These are phyloP conservation scores for Gyrodactylus bullatarudis DNA, from an alignment of 1,140 invertebrate species.

Conservation along the genomic window DNA sequence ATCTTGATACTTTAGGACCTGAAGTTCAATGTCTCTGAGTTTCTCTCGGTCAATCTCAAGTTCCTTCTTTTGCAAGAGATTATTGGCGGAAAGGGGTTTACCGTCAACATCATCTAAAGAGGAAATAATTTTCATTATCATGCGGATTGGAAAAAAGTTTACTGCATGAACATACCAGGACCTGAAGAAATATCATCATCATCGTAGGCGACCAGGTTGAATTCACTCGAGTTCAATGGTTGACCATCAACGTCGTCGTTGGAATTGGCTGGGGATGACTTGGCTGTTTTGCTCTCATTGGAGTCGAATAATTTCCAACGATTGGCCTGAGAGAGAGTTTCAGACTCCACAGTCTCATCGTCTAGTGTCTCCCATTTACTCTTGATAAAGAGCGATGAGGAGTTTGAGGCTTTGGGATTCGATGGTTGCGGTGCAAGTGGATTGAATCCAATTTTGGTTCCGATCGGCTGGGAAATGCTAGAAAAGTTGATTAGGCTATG, in stretches of 20 bases:
- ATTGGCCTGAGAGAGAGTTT: neutral
- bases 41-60: neutral
- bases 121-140: neutral
- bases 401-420: neutral
- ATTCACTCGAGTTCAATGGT: neutral
- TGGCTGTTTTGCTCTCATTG: neutral
- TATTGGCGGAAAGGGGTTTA: neutral
- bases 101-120: neutral
- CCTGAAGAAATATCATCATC: neutral
- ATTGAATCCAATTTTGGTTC: neutral
- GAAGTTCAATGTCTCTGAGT: neutral
- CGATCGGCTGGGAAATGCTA: neutral
- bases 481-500: neutral
- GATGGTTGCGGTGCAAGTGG: neutral
- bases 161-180: no score
- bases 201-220: neutral
- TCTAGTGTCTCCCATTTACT: neutral
- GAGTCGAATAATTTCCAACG: neutral
- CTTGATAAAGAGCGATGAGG: neutral
- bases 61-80: neutral
- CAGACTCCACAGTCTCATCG: neutral
- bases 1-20: slow-evolving; percentile 69
- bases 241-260: neutral
- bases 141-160: no score
- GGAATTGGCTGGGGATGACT: neutral